Evolutionary conservation across 1,140 invertebrate genomes (phyloP).

Genomic region (Artemia franciscana): DNA sequence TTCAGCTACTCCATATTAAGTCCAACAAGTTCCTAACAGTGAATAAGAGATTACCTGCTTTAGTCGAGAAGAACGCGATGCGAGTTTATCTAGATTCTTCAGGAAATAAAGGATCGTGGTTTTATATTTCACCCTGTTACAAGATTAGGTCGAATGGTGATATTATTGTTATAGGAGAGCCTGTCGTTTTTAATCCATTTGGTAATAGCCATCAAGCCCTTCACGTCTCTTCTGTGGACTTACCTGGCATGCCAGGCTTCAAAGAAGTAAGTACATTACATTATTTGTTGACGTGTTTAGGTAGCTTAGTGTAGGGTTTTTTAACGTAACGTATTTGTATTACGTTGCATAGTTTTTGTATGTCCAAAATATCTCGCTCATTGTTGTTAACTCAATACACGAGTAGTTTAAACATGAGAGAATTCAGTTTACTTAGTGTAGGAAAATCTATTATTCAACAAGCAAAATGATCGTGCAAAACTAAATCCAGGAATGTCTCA

Average conservation of each 20-base stretch:
- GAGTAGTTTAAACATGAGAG: too few species aligned
- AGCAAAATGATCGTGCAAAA: too few species aligned
- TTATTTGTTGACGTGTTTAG: too few species aligned
- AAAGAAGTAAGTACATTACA: conserved; percentile 71
- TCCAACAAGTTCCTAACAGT: conserved; percentile 98
- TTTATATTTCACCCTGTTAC: conserved; percentile 93
- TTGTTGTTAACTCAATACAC: too few species aligned
- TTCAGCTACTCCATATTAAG: conserved; percentile 79
- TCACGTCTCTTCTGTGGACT: conserved; percentile 75
- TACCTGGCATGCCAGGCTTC: conserved; percentile 79
- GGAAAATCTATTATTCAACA: too few species aligned
- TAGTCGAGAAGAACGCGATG: conserved; percentile 97
- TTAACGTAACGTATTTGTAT: too few species aligned
- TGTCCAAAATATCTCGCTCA: too few species aligned
- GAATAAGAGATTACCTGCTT: conserved; percentile 84
- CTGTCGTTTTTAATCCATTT: conserved; percentile 87
- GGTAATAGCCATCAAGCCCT: conserved; percentile 82
- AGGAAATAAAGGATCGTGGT: conserved; percentile 98
- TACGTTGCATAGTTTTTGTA: too few species aligned
- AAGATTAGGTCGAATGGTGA: conserved; percentile 79
- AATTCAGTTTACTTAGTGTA: too few species aligned
- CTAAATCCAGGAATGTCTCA: too few species aligned
- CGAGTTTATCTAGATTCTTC: conserved; percentile 83
- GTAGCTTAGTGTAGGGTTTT: too few species aligned
- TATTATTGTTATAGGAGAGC: conserved; percentile 92